Evolutionary conservation across 2,888 invertebrate genomes (phyloP), one percentile per base, ranked within the genome.

Genomic region (Diloba caeruleocephala): DNA sequence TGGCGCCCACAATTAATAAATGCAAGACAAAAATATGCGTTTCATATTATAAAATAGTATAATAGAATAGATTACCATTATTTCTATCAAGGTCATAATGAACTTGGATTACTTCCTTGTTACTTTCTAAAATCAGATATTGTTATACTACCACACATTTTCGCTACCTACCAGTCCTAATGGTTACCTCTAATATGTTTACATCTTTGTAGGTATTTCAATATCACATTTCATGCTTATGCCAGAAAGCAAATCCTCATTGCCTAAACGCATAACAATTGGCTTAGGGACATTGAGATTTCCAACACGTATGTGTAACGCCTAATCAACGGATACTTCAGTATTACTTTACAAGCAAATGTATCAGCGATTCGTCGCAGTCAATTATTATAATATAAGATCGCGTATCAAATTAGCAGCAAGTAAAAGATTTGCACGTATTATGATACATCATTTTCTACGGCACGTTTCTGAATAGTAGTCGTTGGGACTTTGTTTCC

Each of bases 391-490:
- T 13, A 38, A 9, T 29, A 41, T 36, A 36, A 34, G n/a, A 1
- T 17, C 12, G 8, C 4, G 1, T 29, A 17, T 44, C 1, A 10
- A 29, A 45, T 41, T 25, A 17, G 5, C 17, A 37, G 33, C 1
- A 33, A 31, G 28, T 1, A 17, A 32, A 8, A 6, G 1, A 32
- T 25, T 49, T 29, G 28, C 17, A 32, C 42, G 17, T 9, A 19
- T 44, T 41, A 14, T 38, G 42, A 23, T 26, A 48, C 19, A 5
- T 3, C 3, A 29, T 14, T 13, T n/a, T 10, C 25, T 9, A 46
- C 38, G 38, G 46, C 61, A 64, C 61, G 64, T 54, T 56, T 56
- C 13, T 32, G 28, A 58, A 34, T 64, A 55, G 58, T 64, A 69
- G 50, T 39, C 4, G 32, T 25, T 29, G 37, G 55, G 38, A 44